Base-by-base conservation (phyloP, 2,888 invertebrate genomes). In the Eupithecia subumbrata region DNA sequence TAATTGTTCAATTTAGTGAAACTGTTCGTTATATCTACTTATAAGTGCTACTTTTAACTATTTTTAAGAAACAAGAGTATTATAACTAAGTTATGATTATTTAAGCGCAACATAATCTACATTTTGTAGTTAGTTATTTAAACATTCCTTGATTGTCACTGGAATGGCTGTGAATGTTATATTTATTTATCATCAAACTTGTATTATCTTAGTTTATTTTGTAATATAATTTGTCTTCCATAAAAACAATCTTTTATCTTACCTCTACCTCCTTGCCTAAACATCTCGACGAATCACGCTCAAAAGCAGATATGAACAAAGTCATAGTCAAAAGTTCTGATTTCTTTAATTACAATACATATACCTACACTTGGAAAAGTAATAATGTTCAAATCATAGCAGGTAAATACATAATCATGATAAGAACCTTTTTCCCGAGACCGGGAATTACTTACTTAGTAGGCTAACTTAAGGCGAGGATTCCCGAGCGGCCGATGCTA, bases 151-250 rank as follows among this genome's bases (percentile, higher is more conserved):
- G 5, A 18, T 11, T 22, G 70, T 75, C 12, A 64, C 14, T 73
- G 79, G 78, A 79, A 78, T 80, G 76, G 78, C 78, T 81, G 79
- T 80, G 78, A 76, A 77, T 78, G 70, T 74, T 77, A 72, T 69
- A 67, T 76, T n/a, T 43, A 69, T 60, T 74, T 60, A 18, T 72
- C 14, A 66, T 37, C 11, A 40, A 40, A 52, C 67, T 66, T 68
- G 72, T 76, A 73, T 78, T 77, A 70, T 68, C 52, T 72, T 72
- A 67, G 30, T 69, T 78, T 74, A 77, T 72, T 45, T 64, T 45
- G 34, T 77, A 73, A 76, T 76, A 77, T 71, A 75, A 72, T 72
- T 34, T 37, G 74, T 77, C 72, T 77, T 75, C 74, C 74, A 14
- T 70, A n/a, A 18, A n/a, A 43, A 30, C 25, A 30, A 16, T 48